Evolutionary conservation across 2,797 vertebrate species (phyloP), one percentile per base, ranked within the genome.

Genomic region (Trachops cirrhosus): DNA sequence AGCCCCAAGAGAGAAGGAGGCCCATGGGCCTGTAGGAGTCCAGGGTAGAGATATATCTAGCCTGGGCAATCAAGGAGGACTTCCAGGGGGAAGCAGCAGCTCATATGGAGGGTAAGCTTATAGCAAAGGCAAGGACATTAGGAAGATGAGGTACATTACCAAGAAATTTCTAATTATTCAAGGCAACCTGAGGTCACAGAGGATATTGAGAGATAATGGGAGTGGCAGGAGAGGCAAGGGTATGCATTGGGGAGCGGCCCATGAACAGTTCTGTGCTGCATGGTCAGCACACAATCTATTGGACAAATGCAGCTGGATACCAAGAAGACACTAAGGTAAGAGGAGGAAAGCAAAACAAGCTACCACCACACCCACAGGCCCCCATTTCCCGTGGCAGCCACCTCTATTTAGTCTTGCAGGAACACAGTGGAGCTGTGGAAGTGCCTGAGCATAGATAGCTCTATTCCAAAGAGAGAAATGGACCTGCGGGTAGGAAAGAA

Each of bases 161-260:
- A 59, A 46, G 46, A 16, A 32, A 46, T 44, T 48, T 46, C 37
- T 2, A 80, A 70, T 22, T 5, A 2, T 22, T 68, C 46, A 3
- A 19, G 24, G 29, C 34, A 32, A 54, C 54, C 4, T 16, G 16
- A 92, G 54, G 41, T 64, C 50, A 7, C 32, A 22, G 26, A 90
- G 64, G 64, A 83, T 15, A 46, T 24, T 21, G 19, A 57, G 10
- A 26, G 37, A 52, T 12, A 37, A 1, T 5, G 24, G 12, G 16
- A n/a, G 52, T 1, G 5, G 39, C 3, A 4, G 10, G 46, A 37
- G 29, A 22, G 29, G 29, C 0, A 3, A 6, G n/a, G 11, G 5
- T 15, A 7, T 24, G 24, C 5, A 1, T 3, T 7, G 44, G 68
- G 41, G 39, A 2, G 21, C 3, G 1, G 34, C 18, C 78, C 4